Conservation (phyloP, 2,113 vertebrate genomes). For the Microcebus tavaratra region DNA sequence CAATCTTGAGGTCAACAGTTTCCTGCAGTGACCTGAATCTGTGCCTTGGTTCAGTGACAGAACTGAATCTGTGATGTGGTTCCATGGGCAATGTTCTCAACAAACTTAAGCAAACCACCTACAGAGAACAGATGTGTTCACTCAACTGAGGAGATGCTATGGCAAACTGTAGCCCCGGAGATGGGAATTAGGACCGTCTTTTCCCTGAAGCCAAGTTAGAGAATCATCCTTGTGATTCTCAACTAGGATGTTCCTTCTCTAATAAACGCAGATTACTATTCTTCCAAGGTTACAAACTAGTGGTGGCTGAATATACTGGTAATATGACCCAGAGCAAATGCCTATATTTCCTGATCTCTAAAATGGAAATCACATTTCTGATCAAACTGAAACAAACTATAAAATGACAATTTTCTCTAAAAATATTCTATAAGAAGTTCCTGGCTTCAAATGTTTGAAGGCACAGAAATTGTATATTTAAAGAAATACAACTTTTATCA, state of each 20-base stretch:
- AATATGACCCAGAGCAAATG: not conserved
- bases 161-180: not conserved
- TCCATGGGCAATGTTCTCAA: not conserved
- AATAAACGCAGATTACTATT: not conserved
- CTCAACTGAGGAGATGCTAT: not conserved
- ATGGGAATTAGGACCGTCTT: not conserved
- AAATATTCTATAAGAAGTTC: not conserved
- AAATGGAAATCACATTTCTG: not conserved
- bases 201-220: not conserved
- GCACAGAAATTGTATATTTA: not conserved
- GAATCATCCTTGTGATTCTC: not conserved
- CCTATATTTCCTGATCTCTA: not conserved
- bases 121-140: not conserved
- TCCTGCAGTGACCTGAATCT: not conserved
- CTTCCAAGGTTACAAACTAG: not conserved
- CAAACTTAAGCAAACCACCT: not conserved
- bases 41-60: not conserved
- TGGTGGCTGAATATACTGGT: not conserved
- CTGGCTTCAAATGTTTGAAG: slow-evolving; percentile 25
- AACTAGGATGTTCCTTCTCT: not conserved
- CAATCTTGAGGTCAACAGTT: not conserved
- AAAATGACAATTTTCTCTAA: not conserved
- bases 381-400: not conserved
- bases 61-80: not conserved
- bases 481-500: not conserved